These are phyloP conservation scores for Labeo catla DNA, from an alignment of 2,113 vertebrate genomes.

Conservation along the genomic window DNA sequence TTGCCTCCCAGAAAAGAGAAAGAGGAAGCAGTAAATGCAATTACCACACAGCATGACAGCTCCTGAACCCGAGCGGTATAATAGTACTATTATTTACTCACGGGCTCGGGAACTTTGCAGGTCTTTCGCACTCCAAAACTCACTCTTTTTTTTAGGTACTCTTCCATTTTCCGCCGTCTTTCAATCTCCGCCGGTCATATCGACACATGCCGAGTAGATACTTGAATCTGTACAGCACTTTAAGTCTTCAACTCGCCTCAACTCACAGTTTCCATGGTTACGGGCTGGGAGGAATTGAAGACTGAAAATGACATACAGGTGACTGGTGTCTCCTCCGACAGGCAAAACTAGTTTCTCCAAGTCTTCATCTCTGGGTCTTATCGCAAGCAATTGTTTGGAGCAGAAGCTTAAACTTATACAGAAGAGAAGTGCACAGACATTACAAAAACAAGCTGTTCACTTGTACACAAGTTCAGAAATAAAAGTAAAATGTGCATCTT, in stretches of 20 bases:
- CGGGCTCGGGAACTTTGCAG: slow-evolving; percentile 21
- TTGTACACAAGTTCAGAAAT: slow-evolving; percentile 19
- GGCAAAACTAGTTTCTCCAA: slow-evolving; percentile 13
- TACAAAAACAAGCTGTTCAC: slow-evolving; percentile 20
- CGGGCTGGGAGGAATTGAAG: slow-evolving; percentile 85
- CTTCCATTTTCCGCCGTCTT: slow-evolving; percentile 16
- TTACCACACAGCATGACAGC: slow-evolving; percentile 25
- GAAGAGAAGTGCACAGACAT: slow-evolving; percentile 3
- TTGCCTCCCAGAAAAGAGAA: background rate
- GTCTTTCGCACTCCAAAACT: background rate
- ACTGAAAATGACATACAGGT: slow-evolving; percentile 88
- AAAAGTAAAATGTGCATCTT: background rate
- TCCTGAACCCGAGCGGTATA: background rate
- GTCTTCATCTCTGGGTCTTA: slow-evolving; percentile 14
- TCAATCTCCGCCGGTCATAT: slow-evolving; percentile 33
- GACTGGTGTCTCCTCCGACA: slow-evolving; percentile 42
- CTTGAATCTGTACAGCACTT: slow-evolving; percentile 81
- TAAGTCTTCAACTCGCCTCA: slow-evolving; percentile 76
- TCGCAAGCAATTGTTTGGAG: slow-evolving; percentile 14
- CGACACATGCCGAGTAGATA: slow-evolving; percentile 38
- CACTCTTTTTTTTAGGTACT: background rate
- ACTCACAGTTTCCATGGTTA: slow-evolving; percentile 84
- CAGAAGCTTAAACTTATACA: slow-evolving; percentile 15
- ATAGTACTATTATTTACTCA: slow-evolving; percentile 39
- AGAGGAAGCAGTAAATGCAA: slow-evolving; percentile 35